These are phyloP conservation scores for Lasioglossum lativentre DNA, from an alignment of 2,888 invertebrate species.

Conservation along the genomic window DNA sequence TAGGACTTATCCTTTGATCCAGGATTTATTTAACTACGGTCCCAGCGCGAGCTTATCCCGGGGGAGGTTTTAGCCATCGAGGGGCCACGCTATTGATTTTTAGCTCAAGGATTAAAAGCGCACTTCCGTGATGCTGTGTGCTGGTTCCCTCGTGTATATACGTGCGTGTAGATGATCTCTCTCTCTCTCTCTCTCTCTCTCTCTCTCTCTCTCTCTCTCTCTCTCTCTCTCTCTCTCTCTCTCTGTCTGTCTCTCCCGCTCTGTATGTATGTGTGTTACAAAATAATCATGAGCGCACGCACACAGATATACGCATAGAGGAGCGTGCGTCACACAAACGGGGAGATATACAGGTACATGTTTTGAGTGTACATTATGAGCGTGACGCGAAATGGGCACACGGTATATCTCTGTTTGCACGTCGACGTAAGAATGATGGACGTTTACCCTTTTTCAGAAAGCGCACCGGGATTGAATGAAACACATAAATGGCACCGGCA, in stretches of 20 bases:
- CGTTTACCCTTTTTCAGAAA: conserved; percentile 10
- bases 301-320: background rate
- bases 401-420: background rate
- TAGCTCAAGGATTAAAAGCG: conserved; percentile 84
- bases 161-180: background rate
- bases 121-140: conserved; percentile 75
- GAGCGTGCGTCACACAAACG: background rate
- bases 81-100: conserved; percentile 83
- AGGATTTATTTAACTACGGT: conserved; percentile 84
- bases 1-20: conserved; percentile 84
- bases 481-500: background rate
- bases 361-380: conserved; percentile 4
- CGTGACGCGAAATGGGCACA: background rate
- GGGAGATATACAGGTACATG: background rate
- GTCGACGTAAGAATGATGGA: conserved; percentile 13
- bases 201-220: no score
- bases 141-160: conserved; percentile 36
- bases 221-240: background rate
- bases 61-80: conserved; percentile 82
- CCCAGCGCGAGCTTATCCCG: conserved; percentile 83
- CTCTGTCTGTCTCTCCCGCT: no score
- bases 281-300: conserved; percentile 45
- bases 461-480: background rate
- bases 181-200: background rate
- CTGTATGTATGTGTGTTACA: conserved; percentile 30